Conservation (phyloP, 1,140 invertebrate species). For the Odontomachus brunneus region DNA sequence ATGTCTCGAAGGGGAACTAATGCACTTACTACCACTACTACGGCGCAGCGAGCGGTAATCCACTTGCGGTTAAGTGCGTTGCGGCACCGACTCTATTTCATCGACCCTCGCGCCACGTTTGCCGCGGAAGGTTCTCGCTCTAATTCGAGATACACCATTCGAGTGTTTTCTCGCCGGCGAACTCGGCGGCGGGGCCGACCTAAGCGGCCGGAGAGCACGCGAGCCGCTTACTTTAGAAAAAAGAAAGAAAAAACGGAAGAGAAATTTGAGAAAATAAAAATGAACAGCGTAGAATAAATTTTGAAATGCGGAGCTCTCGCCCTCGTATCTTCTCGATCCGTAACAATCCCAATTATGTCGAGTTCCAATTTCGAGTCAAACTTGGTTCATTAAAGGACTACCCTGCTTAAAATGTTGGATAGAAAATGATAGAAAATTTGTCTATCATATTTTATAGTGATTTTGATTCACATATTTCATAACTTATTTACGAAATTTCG, state of each 20-base stretch:
- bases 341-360: too few species aligned
- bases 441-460: too few species aligned
- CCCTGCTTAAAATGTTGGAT: too few species aligned
- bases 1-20: slow-evolving; percentile 47
- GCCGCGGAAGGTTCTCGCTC: slow-evolving; percentile 35
- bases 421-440: too few species aligned
- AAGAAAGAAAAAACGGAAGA: too few species aligned
- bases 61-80: slow-evolving; percentile 49
- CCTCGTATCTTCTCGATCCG: too few species aligned
- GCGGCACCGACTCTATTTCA: slow-evolving; percentile 35
- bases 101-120: slow-evolving; percentile 14
- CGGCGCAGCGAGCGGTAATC: slow-evolving; percentile 43
- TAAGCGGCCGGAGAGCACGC: not conserved
- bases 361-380: too few species aligned
- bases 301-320: too few species aligned
- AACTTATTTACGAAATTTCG: too few species aligned
- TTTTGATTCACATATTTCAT: too few species aligned
- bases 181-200: not conserved
- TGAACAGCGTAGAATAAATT: not conserved
- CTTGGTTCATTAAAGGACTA: too few species aligned
- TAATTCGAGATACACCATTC: slow-evolving; percentile 30
- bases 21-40: slow-evolving; percentile 6
- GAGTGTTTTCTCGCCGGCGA: not conserved
- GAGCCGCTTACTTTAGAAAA: not conserved
- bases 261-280: too few species aligned